Evolutionary conservation across 2,797 vertebrate genomes (phyloP).

Genomic region (Protosalanx chinensis): DNA sequence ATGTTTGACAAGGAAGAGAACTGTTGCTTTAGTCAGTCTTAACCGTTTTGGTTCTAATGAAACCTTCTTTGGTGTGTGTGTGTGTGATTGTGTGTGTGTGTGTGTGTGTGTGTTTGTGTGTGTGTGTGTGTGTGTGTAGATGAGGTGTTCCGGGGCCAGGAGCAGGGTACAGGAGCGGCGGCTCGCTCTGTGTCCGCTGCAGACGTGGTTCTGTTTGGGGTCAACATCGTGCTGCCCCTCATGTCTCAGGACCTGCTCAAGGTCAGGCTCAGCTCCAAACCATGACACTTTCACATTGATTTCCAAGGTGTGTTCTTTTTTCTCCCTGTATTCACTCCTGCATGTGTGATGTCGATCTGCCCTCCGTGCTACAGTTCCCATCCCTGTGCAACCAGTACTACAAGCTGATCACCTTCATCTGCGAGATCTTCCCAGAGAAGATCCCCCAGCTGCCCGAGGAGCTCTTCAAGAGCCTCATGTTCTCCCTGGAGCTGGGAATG

Average conservation of each 20-base stretch:
- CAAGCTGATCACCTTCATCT: constrained; percentile 99
- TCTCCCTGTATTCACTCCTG: background rate
- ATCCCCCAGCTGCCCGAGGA: constrained; percentile 98
- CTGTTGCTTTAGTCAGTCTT: background rate
- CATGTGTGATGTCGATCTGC: background rate
- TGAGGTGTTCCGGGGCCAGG: constrained; percentile 94
- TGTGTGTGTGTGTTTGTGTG: constrained; percentile 15
- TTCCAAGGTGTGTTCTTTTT: too few relatives aligned
- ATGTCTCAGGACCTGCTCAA: constrained; percentile 99
- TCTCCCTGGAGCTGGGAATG: constrained; percentile 97
- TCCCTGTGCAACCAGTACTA: constrained; percentile 99
- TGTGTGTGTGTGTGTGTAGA: constrained; percentile 66
- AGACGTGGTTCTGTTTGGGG: constrained; percentile 95
- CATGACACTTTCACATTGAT: background rate
- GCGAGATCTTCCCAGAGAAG: constrained; percentile 99
- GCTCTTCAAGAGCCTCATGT: constrained; percentile 98
- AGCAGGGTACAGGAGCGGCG: constrained; percentile 83
- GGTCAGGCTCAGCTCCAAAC: constrained; percentile 62
- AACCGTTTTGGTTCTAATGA: background rate
- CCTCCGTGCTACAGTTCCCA: constrained; percentile 82
- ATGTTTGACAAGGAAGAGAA: background rate
- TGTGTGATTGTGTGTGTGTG: background rate
- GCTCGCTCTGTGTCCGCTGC: constrained; percentile 90
- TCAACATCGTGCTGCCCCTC: constrained; percentile 94
- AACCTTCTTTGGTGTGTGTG: too few relatives aligned